Evolutionary conservation across 2,888 invertebrate species (phyloP).

Genomic region (Heliconius charithonia): DNA sequence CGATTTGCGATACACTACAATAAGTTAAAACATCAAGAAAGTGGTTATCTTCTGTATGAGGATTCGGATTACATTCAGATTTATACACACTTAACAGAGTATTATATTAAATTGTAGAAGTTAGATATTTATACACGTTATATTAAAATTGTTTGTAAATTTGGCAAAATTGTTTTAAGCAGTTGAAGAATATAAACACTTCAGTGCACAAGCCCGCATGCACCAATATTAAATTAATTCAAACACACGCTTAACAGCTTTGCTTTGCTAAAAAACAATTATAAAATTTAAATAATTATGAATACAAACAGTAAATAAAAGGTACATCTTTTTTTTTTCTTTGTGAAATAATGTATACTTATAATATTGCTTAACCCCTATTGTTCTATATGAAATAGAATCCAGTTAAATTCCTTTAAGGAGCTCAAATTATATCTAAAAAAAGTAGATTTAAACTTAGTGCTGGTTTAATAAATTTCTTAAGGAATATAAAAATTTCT

Average conservation of each 20-base stretch:
- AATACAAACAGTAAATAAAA: constrained; percentile 10
- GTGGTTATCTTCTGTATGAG: constrained; percentile 25
- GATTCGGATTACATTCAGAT: constrained; percentile 26
- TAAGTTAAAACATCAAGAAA: constrained; percentile 24
- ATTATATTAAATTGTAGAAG: constrained; percentile 15
- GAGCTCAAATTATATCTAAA: constrained; percentile 19
- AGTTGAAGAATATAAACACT: not conserved
- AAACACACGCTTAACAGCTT: constrained; percentile 8
- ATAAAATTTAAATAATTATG: constrained; percentile 5
- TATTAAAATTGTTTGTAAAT: constrained; percentile 25
- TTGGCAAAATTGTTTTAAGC: constrained; percentile 29
- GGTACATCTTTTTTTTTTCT: constrained; percentile 20
- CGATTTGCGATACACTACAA: constrained; percentile 38
- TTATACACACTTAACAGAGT: constrained; percentile 15
- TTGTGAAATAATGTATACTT: constrained; percentile 22
- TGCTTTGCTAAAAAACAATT: constrained; percentile 12
- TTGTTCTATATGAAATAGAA: constrained; percentile 25
- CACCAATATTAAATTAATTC: constrained; percentile 1
- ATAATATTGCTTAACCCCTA: constrained; percentile 23
- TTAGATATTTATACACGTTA: constrained; percentile 16
- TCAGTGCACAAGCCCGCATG: constrained; percentile 14
- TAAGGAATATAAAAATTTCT: constrained; percentile 35
- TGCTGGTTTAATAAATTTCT: constrained; percentile 23
- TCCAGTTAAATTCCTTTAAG: constrained; percentile 26
- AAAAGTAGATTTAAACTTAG: constrained; percentile 27